Conservation (phyloP, 23 tunicate genomes). For the Trididemnum nubilum region DNA sequence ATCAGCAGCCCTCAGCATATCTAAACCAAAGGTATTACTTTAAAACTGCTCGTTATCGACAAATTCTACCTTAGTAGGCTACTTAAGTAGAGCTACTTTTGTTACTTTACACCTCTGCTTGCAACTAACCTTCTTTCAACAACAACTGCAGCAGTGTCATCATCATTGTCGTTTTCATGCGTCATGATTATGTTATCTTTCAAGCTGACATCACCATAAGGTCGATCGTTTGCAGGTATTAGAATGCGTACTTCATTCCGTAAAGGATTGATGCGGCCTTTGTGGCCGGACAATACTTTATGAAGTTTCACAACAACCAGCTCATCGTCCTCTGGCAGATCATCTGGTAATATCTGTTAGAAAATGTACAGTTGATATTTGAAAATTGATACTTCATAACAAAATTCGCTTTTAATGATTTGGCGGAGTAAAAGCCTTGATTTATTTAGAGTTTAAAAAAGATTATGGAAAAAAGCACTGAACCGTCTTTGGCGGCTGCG, state of each 20-base stretch:
- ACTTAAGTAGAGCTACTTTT: too few species aligned
- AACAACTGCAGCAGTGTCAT: background rate
- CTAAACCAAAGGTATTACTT: too few species aligned
- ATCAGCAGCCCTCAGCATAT: too few species aligned
- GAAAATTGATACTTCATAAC: background rate
- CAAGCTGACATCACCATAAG: conserved; percentile 74
- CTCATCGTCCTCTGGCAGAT: conserved; percentile 81
- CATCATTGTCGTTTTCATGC: conserved; percentile 26
- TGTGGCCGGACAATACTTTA: conserved; percentile 29
- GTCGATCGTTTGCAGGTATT: conserved; percentile 77
- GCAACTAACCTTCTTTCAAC: conserved; percentile 15
- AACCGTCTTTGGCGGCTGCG: too few species aligned
- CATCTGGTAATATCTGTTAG: conserved; percentile 46
- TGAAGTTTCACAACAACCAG: conserved; percentile 38
- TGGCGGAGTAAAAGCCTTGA: too few species aligned
- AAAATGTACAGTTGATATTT: background rate
- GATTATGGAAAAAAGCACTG: too few species aligned
- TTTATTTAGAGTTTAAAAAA: too few species aligned
- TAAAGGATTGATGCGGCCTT: conserved; percentile 54
- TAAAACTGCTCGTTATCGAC: too few species aligned
- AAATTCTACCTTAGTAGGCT: too few species aligned
- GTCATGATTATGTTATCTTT: conserved; percentile 17
- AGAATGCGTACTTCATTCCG: conserved; percentile 29
- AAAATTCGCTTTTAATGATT: too few species aligned
- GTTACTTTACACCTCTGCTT: too few species aligned